Conservation (phyloP, 2,888 invertebrate species). For the Drosophila cracens region DNA sequence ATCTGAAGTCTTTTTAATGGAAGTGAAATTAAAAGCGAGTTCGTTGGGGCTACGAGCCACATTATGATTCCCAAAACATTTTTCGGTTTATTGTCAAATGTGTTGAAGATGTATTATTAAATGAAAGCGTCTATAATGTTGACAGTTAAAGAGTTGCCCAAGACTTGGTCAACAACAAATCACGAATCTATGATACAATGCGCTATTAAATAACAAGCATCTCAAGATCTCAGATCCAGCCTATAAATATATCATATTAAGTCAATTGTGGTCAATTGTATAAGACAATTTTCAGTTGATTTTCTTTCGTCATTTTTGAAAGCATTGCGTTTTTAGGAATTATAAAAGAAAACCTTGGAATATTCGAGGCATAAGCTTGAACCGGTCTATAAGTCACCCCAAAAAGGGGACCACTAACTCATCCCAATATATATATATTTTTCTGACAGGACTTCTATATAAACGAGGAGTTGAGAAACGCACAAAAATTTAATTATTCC, state of each 20-base stretch:
- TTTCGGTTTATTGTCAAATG: slow-evolving; percentile 12
- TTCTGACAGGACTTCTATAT: not conserved
- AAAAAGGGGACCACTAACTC: not conserved
- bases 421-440: no score
- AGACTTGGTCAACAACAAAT: not conserved
- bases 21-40: slow-evolving; percentile 47
- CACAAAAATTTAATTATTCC: not conserved
- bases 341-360: not conserved
- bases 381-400: not conserved
- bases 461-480: not conserved
- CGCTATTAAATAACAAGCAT: not conserved
- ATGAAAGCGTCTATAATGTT: slow-evolving; percentile 16
- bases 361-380: not conserved
- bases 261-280: not conserved
- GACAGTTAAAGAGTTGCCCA: not conserved
- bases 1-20: slow-evolving; percentile 23
- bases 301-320: no score
- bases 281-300: not conserved
- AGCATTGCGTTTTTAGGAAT: not conserved
- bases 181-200: slow-evolving; percentile 2
- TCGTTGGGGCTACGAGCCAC: slow-evolving; percentile 9
- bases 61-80: slow-evolving; percentile 20
- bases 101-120: slow-evolving; percentile 1
- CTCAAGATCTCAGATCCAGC: not conserved
- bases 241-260: not conserved